Base-by-base conservation (phyloP, 2,113 vertebrate species). In the Nothoprocta perdicaria region DNA sequence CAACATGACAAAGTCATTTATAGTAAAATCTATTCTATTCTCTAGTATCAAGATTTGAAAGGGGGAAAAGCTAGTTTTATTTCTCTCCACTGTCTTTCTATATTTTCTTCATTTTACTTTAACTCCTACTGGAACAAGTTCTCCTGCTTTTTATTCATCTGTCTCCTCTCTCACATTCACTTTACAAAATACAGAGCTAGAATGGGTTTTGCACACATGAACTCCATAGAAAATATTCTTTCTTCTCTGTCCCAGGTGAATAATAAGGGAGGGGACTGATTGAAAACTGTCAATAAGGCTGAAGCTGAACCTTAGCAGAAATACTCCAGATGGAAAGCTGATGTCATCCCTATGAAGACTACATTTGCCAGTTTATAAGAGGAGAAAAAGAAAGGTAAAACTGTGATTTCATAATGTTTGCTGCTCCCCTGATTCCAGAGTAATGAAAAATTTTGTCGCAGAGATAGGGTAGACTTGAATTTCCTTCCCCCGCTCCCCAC, bases 161-260 rank as follows among this genome's bases (percentile, higher is more conserved):
- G 22, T 23, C 5, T 40, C 8, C 4, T 3, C 6, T 69, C 40
- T 61, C 3, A 4, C 1, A 24, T 31, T 61, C 7, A 2, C 6
- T 40, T 88, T 50, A 65, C 2, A 75, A 78, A 89, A 62, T 21
- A 53, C 24, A 62, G 57, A 62, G 13, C 33, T 80, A 43, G 16
- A 84, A 84, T 38, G 5, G 3, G 46, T 66, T 89, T 82, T n/a
- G 2, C 1, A 0, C 7, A 29, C 43, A 12, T 41, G 2, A 57
- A 14, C n/a, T 74, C 16, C 5, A 21, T 45, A 23, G 38, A 53
- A 88, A 88, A 66, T 6, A 7, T 38, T 90, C 2, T 8, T 45
- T 17, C 10, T 88, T 35, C 10, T 40, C 7, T 24, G 77, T 2
- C 9, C 11, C 43, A 15, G 57, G 14, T 26, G 14, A 9, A 48